Evolutionary conservation across 2,797 vertebrate genomes (phyloP).

Genomic region (Acipenser transmontanus): DNA sequence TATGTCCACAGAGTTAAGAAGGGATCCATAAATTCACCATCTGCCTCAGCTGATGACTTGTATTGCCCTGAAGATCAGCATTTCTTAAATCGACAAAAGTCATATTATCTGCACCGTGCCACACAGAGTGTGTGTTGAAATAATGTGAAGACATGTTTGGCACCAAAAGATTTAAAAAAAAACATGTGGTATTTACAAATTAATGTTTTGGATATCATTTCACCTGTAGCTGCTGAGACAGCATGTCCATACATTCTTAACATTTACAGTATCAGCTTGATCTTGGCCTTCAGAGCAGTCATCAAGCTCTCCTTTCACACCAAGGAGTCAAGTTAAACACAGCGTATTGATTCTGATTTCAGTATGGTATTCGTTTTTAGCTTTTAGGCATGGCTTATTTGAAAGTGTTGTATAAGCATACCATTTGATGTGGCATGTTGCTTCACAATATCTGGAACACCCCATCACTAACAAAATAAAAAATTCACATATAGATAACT

Average conservation of each 20-base stretch:
- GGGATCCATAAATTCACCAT: no score
- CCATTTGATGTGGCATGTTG: background rate
- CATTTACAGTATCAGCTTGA: background rate
- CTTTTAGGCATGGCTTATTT: background rate
- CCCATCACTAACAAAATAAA: background rate
- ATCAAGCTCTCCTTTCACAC: background rate
- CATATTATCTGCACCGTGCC: no score
- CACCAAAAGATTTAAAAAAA: background rate
- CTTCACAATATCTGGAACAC: slow-evolving; percentile 2
- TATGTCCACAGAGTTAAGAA: no score
- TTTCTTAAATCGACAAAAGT: no score
- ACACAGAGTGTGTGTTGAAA: background rate
- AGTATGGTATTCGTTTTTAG: background rate
- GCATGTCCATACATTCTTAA: background rate
- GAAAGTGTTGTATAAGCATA: background rate
- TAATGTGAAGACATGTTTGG: background rate
- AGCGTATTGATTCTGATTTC: background rate
- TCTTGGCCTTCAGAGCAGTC: background rate
- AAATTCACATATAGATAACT: background rate
- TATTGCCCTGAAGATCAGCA: no score
- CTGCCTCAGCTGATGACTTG: no score
- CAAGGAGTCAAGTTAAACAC: background rate
- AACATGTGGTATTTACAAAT: background rate
- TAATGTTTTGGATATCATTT: background rate
- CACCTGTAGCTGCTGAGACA: background rate